phyloP scores from a whole-genome alignment of 2,797 vertebrate genomes.

The Balearica regulorum region DNA sequence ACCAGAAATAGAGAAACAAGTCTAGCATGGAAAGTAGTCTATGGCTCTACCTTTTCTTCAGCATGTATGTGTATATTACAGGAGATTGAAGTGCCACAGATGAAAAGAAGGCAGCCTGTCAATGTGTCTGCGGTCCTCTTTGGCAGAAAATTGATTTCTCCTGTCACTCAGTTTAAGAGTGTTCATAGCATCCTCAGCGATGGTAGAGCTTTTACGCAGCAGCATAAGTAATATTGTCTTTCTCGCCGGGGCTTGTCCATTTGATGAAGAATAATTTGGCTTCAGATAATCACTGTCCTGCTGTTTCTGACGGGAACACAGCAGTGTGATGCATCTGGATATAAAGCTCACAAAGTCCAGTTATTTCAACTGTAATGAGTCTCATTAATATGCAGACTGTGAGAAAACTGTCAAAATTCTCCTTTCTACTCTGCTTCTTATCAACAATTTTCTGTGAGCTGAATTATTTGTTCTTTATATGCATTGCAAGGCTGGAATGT shows the following conservation, averaged over 20 bases:
- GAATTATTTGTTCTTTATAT: neutral
- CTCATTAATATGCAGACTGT: neutral
- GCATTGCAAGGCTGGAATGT: neutral
- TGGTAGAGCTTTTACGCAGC: neutral
- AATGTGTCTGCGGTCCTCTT: neutral
- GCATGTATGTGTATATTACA: neutral
- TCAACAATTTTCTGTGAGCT: neutral
- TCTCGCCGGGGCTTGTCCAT: neutral
- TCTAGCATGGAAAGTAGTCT: neutral
- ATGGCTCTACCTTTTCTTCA: neutral
- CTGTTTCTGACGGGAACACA: neutral
- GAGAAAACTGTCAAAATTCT: neutral
- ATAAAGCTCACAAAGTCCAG: neutral
- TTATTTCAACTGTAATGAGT: neutral
- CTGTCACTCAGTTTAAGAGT: neutral
- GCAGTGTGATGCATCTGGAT: neutral
- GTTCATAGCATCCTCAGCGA: neutral
- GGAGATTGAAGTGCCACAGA: neutral
- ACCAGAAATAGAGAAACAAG: neutral
- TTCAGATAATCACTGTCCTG: neutral
- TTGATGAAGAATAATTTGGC: neutral
- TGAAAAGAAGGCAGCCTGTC: neutral
- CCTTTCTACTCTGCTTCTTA: neutral
- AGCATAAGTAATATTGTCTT: neutral
- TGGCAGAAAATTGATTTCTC: slow-evolving; percentile 4